Base-by-base conservation (phyloP, 2,888 invertebrate genomes). In the Pardosa pseudoannulata region DNA sequence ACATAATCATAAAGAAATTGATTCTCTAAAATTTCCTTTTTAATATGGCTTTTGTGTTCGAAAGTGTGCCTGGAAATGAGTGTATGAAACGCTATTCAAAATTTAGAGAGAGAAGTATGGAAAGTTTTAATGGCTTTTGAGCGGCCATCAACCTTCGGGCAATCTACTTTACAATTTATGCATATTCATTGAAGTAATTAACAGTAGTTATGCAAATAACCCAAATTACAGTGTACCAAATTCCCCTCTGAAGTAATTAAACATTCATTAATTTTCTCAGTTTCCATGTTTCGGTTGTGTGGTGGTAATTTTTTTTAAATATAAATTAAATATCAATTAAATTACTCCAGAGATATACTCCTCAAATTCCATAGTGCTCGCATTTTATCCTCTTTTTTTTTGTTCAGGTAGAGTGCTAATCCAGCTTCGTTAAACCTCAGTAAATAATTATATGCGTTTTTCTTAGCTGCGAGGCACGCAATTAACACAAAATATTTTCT, bases 111-210 rank as follows among this genome's bases (percentile, higher is more conserved):
- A 5, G 23, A 56, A 56, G 23, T 1, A 56, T 56, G 23, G 16
- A 56, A 56, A 19, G 16, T 56, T 13, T 19, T 56, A 56, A 56
- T 56, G 23, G 23, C 56, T 56, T 56, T n/a, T 56, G 19, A 19
- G 11, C n/a, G 23, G 23, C 7, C 56, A 23, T 56, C 11, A 6
- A 46, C 46, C 46, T 46, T 16, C 16, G 16, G 46, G 46, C 46
- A 6, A 46, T 46, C 3, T 56, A 23, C 56, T 56, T 23, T 56
- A 56, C 56, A 56, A 16, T 56, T 56, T 56, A 56, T 56, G 56
- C 56, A 56, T 56, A 56, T 56, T 56, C 56, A 56, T 56, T 23
- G 23, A 56, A 56, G 56, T 56, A 56, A 23, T 19, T 23, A 56
- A 1, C 56, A 6, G 5, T 23, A 19, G 19, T 56, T 56, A 56